Base-by-base conservation (phyloP, 2,797 vertebrate species). In the Tenualosa thibaudeaui region DNA sequence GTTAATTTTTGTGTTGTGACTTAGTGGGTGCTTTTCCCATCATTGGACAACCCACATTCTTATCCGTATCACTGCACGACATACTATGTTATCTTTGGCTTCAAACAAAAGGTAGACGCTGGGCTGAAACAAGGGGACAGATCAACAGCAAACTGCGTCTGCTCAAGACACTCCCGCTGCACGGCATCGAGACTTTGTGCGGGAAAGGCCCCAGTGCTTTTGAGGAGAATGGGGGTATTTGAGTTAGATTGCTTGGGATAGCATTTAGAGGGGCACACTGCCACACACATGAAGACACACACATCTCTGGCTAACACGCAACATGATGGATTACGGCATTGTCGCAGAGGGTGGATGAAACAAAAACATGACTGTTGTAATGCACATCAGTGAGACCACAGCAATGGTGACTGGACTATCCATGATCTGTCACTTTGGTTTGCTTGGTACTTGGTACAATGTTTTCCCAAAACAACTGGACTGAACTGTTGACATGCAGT, bases 161-260 rank as follows among this genome's bases (percentile, higher is more conserved):
- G 81, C 43, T 50, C 53, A 89, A 90, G 88, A 91, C 53, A 84
- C 90, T 90, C 90, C 90, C 90, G 85, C 89, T 86, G 94, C 95
- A 95, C 90, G 92, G 91, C 91, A 96, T 93, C 85, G 89, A 94
- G 94, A 95, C 94, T 31, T 91, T 94, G 93, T 87, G 88, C 87
- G 81, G 89, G 87, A 86, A 92, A 84, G 88, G 91, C 88, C 92
- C 95, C 95, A 95, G 95, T 95, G 94, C 93, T 92, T 91, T 88
- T 82, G 86, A 88, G 86, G 91, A 90, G 83, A 87, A 96, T 96
- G 89, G 17, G 93, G 96, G 95, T 96, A 96, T 95, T 95, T 96
- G 90, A 91, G 88, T 93, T 89, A 93, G 92, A 95, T 94, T 88
- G 89, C 87, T 86, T 85, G 89, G 95, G 95, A 95, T 96, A 78